These are phyloP conservation scores for Rhabdomys pumilio DNA, from an alignment of 2,797 vertebrate species.

Conservation along the genomic window DNA sequence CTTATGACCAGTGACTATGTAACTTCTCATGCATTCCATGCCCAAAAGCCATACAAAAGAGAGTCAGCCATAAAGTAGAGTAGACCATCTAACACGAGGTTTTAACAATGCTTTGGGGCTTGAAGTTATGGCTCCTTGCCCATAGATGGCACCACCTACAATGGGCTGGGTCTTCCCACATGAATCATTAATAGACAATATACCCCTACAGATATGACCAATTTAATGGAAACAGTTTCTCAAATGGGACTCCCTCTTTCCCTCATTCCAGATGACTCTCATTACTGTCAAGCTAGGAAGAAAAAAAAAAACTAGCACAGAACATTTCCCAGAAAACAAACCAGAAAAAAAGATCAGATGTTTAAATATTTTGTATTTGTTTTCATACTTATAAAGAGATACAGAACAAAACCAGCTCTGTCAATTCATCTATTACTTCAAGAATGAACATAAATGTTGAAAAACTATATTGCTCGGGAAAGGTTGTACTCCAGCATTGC, in stretches of 20 bases:
- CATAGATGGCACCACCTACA: background rate
- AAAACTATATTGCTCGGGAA: background rate
- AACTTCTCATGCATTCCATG: background rate
- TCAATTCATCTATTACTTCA: background rate
- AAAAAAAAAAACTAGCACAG: background rate
- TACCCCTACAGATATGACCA: background rate
- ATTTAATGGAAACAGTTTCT: background rate
- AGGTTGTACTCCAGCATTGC: background rate
- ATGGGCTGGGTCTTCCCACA: too few relatives aligned
- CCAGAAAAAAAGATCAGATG: background rate
- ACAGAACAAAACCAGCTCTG: background rate
- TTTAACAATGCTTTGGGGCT: background rate
- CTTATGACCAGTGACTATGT: background rate
- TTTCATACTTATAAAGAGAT: constrained; percentile 1
- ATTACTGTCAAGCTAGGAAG: background rate
- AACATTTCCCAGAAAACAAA: background rate
- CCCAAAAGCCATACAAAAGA: background rate
- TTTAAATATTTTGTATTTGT: constrained; percentile 23
- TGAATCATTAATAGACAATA: background rate
- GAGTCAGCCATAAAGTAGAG: background rate
- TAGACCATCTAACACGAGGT: background rate
- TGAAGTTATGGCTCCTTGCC: background rate
- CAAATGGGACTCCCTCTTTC: too few relatives aligned
- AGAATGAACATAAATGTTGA: background rate
- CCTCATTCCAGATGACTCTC: background rate